A percentile compares a stretch with the other conserved stretches of the same genome.
Conservation (phyloP, 2,888 invertebrate species). For the Acanthoscelides obtectus region DNA sequence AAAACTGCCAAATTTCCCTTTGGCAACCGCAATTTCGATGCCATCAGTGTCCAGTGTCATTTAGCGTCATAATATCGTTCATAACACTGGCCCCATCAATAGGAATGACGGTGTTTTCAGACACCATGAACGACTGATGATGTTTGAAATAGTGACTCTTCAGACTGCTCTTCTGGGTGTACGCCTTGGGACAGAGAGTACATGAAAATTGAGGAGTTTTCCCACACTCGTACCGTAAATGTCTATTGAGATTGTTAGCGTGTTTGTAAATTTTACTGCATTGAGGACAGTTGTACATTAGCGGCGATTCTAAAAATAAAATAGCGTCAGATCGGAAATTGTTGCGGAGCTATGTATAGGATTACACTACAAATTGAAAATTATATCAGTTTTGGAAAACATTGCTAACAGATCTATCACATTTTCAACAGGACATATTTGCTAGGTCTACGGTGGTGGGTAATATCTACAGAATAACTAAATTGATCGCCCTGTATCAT, state of each 20-base stretch:
- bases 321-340: not conserved
- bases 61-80: not conserved
- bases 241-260: slow-evolving; percentile 19
- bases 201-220: slow-evolving; percentile 63
- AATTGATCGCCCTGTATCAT: no score
- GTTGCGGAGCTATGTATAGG: not conserved
- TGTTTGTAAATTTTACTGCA: slow-evolving; percentile 26
- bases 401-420: no score
- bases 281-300: slow-evolving; percentile 6
- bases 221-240: slow-evolving; percentile 21
- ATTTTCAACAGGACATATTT: not conserved
- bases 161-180: slow-evolving; percentile 24
- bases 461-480: no score
- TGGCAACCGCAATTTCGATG: not conserved
- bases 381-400: not conserved
- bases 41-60: not conserved
- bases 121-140: slow-evolving; percentile 9
- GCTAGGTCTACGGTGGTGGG: not conserved
- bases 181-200: slow-evolving; percentile 15
- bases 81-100: not conserved
- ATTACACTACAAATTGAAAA: not conserved
- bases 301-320: not conserved
- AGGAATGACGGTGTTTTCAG: not conserved
- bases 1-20: not conserved
- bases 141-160: slow-evolving; percentile 21